phyloP scores from a whole-genome alignment of 2,888 invertebrate genomes.

The Protophormia terraenovae region DNA sequence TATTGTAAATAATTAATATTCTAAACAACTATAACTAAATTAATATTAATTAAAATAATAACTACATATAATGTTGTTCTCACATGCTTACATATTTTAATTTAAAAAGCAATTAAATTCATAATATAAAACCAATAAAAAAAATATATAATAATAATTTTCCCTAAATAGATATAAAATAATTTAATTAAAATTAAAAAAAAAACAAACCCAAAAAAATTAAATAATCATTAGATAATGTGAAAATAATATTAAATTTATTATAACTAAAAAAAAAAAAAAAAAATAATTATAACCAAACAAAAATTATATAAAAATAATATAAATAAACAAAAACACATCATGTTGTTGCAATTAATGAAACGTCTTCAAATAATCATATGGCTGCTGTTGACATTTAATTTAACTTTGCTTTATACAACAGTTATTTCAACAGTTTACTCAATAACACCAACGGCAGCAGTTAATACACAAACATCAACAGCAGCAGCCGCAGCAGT shows the following conservation, averaged over 20 bases:
- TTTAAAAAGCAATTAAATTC: not conserved
- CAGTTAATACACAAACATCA: not conserved
- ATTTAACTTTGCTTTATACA: constrained; percentile 51
- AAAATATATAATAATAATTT: too few species aligned
- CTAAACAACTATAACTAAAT: not conserved
- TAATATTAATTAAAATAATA: constrained; percentile 16
- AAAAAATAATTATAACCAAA: not conserved
- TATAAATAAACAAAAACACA: not conserved
- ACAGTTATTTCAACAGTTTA: constrained; percentile 43
- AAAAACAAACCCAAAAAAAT: not conserved
- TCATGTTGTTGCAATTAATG: constrained; percentile 52
- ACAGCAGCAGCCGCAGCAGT: not conserved
- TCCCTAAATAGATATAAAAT: too few species aligned
- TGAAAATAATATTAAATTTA: not conserved
- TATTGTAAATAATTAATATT: constrained; percentile 22
- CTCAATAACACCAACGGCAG: not conserved
- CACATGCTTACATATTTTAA: not conserved
- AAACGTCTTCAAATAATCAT: constrained; percentile 45
- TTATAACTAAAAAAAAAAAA: not conserved
- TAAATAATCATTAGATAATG: too few species aligned
- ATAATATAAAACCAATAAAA: not conserved
- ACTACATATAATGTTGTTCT: not conserved
- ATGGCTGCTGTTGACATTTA: constrained; percentile 58
- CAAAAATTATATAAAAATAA: not conserved
- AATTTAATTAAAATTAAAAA: not conserved